phyloP scores from a whole-genome alignment of 2,113 vertebrate genomes.

The Egretta garzetta region DNA sequence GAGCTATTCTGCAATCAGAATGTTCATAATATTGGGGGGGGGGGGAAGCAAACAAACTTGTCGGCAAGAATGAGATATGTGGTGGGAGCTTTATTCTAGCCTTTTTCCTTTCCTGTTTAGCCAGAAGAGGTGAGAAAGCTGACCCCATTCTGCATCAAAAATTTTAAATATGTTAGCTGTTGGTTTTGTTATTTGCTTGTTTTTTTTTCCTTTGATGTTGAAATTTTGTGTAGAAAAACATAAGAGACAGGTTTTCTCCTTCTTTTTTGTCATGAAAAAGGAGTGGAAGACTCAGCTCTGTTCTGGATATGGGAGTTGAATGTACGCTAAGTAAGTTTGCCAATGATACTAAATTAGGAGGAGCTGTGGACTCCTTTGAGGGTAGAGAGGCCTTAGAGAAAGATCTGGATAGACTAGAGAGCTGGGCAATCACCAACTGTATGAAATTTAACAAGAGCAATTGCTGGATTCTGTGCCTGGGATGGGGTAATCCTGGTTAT shows the following conservation, averaged over 20 bases:
- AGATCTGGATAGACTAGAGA: neutral
- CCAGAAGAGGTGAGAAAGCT: neutral
- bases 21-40: neutral
- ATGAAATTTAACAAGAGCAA: neutral
- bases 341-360: neutral
- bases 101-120: neutral
- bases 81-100: neutral
- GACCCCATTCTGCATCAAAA: neutral
- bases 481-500: neutral
- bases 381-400: neutral
- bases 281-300: neutral
- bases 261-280: neutral
- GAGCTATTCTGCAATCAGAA: neutral
- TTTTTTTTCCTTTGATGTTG: rapidly evolving
- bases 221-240: neutral
- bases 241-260: neutral
- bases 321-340: neutral
- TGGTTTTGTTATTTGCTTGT: neutral
- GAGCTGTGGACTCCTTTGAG: neutral
- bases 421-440: neutral
- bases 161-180: neutral
- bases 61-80: neutral
- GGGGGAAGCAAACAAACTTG: neutral
- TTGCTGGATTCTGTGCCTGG: neutral
- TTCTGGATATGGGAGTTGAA: neutral